Conservation (phyloP, 2,888 invertebrate species). For the Helicoverpa assulta region DNA sequence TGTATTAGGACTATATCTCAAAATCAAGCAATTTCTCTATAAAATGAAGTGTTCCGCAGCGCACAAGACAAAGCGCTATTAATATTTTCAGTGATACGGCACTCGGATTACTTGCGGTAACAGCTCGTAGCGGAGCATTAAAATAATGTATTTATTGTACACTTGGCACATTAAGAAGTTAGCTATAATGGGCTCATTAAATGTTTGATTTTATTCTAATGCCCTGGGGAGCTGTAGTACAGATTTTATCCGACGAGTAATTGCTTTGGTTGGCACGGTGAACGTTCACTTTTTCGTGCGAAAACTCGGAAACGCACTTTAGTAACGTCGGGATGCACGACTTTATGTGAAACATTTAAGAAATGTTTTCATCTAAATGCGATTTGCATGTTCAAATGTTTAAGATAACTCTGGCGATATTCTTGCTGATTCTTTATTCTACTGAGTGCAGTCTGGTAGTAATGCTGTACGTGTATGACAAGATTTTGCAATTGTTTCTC, state of each 20-base stretch:
- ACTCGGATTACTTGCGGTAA: constrained; percentile 54
- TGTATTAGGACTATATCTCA: constrained; percentile 24
- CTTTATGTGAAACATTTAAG: constrained; percentile 47
- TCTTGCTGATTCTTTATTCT: constrained; percentile 39
- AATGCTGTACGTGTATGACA: constrained; percentile 27
- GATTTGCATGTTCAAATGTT: constrained; percentile 54
- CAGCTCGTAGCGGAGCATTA: constrained; percentile 50
- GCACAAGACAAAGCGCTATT: constrained; percentile 63
- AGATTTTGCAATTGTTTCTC: constrained; percentile 29
- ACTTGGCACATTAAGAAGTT: constrained; percentile 64
- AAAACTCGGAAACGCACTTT: constrained; percentile 58
- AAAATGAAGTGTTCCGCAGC: constrained; percentile 40
- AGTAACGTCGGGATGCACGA: constrained; percentile 24
- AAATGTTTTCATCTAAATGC: constrained; percentile 49
- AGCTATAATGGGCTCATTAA: constrained; percentile 70
- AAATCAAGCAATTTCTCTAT: constrained; percentile 39
- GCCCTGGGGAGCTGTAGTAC: constrained; percentile 48
- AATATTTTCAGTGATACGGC: constrained; percentile 57
- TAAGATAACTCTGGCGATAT: constrained; percentile 33
- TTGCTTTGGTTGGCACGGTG: constrained; percentile 29
- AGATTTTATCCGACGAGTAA: constrained; percentile 66
- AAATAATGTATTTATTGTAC: constrained; percentile 59
- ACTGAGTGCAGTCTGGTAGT: constrained; percentile 15
- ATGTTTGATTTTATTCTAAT: constrained; percentile 74
- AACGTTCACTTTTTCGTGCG: constrained; percentile 41